Evolutionary conservation across 2,888 invertebrate genomes (phyloP), one percentile per base, ranked within the genome.

Genomic region (Oscheius sp.): DNA sequence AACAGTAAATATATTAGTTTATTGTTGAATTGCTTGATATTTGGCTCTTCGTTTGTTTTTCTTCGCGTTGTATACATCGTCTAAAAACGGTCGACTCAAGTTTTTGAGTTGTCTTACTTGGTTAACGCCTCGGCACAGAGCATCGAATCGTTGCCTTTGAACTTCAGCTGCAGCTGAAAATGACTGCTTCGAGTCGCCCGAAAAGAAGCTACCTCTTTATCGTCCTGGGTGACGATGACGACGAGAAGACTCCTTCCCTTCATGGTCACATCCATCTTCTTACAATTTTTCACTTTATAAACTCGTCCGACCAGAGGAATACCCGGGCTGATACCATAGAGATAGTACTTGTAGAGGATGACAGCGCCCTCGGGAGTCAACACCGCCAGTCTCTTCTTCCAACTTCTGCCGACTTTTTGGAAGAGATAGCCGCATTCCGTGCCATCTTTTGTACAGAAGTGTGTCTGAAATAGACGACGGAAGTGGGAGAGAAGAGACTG

Each of bases 371-470:
- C 52, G 3, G 23, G n/a, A 12, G 52, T 49, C n/a, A 66, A 7
- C 18, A 66, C 52, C 2, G 66, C 66, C 27, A 66, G 66, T 52
- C 66, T 49, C 52, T 66, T 49, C 66, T 25, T 18, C 66, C 66
- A 66, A 18, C 25, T 49, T 18, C 52, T 1, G 6, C 66, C 66
- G 27, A 49, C 49, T 21, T 29, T 46, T 49, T 66, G 66, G n/a
- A 29, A 49, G 18, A 66, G 52, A 52, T 66, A 66, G 27, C 66
- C 66, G 35, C 66, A 66, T 27, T 46, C 27, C 2, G 52, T 27
- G 2, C 66, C 27, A 9, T 7, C 27, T 27, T 52, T n/a, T 3
- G 25, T 16, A 27, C 66, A 66, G 29, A 66, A 63, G 7, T 25
- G 12, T 9, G 7, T 18, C 63, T 63, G 46, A 45, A 25, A 25